Conservation (phyloP, 2,113 vertebrate genomes). For the Oplegnathus fasciatus region DNA sequence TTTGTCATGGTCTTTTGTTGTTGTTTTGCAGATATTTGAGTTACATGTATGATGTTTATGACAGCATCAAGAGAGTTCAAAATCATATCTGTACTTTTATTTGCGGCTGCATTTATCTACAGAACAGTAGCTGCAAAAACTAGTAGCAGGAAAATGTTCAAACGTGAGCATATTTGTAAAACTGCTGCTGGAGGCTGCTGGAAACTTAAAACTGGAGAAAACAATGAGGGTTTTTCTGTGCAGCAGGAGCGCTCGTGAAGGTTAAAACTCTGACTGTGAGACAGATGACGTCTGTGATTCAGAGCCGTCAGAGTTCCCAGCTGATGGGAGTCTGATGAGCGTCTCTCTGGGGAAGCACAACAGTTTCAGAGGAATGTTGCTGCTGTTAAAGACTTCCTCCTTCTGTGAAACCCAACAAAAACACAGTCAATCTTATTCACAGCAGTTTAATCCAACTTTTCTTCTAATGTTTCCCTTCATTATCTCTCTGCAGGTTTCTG, state of each 20-base stretch:
- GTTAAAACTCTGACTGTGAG: neutral
- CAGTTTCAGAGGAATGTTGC: constrained; percentile 56
- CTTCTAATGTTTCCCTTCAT: neutral
- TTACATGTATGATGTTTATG: neutral
- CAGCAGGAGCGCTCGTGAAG: neutral
- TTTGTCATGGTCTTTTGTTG: neutral
- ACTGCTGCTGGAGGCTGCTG: neutral
- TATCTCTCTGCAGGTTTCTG: constrained; percentile 68
- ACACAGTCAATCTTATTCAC: neutral
- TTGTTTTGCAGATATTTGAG: neutral
- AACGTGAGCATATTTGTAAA: neutral
- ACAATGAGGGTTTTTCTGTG: neutral
- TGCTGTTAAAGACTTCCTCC: constrained; percentile 35
- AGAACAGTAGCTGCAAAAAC: neutral
- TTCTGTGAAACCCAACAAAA: neutral
- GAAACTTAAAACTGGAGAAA: too few species aligned
- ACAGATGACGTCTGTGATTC: constrained; percentile 4
- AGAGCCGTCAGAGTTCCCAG: constrained; percentile 15
- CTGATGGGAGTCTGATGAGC: constrained; percentile 27
- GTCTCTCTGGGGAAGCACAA: constrained; percentile 42
- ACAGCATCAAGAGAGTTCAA: too few species aligned
- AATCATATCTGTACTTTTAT: neutral
- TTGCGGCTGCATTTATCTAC: too few species aligned
- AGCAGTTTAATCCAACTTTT: neutral
- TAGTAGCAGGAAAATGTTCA: neutral